These are phyloP conservation scores for Channa argus DNA, from an alignment of 2,113 vertebrate genomes.

Conservation along the genomic window DNA sequence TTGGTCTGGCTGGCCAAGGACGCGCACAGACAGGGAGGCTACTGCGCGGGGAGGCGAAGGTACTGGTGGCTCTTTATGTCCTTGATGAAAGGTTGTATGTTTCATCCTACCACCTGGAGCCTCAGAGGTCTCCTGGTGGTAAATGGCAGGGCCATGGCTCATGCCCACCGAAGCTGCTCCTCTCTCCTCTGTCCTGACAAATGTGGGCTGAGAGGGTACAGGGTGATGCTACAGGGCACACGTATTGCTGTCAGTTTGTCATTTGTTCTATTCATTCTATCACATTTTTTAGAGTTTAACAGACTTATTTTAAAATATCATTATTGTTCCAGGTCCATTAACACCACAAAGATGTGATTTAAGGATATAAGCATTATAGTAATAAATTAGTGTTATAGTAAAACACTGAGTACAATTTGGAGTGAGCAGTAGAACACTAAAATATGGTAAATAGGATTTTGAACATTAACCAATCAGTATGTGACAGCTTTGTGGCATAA, in stretches of 20 bases:
- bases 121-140: conserved; percentile 63
- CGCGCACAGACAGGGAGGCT: conserved; percentile 84
- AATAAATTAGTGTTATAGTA: not conserved
- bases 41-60: conserved; percentile 82
- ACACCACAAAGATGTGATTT: not conserved
- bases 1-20: conserved; percentile 79
- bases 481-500: not conserved
- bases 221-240: conserved; percentile 55
- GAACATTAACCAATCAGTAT: not conserved
- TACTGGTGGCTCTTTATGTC: conserved; percentile 76
- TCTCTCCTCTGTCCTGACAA: conserved; percentile 53
- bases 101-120: conserved; percentile 76
- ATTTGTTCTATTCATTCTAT: not conserved
- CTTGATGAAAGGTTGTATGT: conserved; percentile 63
- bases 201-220: conserved; percentile 44
- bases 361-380: not conserved
- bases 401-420: not conserved
- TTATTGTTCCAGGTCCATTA: too few species aligned
- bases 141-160: conserved; percentile 38
- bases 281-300: too few species aligned
- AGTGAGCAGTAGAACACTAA: not conserved
- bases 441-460: not conserved
- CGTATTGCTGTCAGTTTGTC: not conserved
- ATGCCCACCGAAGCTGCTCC: conserved; percentile 51
- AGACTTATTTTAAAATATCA: too few species aligned